Percentiles rank a stretch among this genome's conserved stretches.
Conservation (phyloP, 2,113 vertebrate genomes). For the Halichoeres trimaculatus region DNA sequence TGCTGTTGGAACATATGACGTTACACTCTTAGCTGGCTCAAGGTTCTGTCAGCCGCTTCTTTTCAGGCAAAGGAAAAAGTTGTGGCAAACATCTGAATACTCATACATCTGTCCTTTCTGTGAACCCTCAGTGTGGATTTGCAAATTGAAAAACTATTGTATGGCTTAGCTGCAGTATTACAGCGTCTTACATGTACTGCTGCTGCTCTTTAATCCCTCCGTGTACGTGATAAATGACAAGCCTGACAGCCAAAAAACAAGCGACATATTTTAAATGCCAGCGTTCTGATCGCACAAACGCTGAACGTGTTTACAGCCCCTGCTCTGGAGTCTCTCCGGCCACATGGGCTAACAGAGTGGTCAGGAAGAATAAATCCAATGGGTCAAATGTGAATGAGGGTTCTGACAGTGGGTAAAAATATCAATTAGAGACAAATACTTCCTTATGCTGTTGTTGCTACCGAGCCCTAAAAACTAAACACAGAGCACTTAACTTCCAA, state of each 20-base stretch:
- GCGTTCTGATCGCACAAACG: not conserved
- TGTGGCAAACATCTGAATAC: not conserved
- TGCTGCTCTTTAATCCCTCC: not conserved
- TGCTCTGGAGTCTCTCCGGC: not conserved
- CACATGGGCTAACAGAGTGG: not conserved
- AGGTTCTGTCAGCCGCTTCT: not conserved
- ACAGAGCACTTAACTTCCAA: not conserved
- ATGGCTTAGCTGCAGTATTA: not conserved
- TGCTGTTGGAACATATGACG: not conserved
- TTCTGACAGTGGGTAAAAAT: not conserved
- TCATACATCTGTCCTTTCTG: not conserved
- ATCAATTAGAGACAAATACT: not conserved
- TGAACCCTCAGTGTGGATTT: not conserved
- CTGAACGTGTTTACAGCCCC: not conserved
- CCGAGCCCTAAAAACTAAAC: not conserved
- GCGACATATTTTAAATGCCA: not conserved
- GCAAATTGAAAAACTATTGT: not conserved
- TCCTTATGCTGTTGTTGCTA: not conserved
- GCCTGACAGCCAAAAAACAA: not conserved
- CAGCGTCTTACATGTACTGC: not conserved
- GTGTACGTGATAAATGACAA: not conserved
- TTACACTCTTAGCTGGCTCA: not conserved
- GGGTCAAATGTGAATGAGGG: not conserved
- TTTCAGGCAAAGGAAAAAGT: not conserved
- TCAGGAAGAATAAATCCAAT: slow-evolving; percentile 2